phyloP scores from a whole-genome alignment of 2,888 invertebrate species.

The Pteria penguin region DNA sequence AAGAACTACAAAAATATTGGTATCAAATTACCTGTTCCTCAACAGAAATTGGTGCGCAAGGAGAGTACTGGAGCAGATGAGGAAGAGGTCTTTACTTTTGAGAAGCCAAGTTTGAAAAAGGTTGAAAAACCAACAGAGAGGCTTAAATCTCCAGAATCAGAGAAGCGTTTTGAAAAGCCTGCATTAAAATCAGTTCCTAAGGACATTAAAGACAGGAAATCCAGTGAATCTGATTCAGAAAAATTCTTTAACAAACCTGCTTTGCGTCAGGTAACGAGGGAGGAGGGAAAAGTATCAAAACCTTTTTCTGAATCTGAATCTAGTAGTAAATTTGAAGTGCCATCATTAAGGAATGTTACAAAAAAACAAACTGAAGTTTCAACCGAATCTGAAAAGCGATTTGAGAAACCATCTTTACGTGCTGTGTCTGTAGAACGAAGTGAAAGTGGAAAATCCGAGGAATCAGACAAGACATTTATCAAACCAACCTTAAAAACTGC shows the following conservation, averaged over 20 bases:
- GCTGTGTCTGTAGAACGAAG: conserved; percentile 21
- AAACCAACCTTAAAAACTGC: conserved; percentile 20
- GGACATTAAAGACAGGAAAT: conserved; percentile 15
- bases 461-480: conserved; percentile 9
- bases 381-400: conserved; percentile 26
- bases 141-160: background rate
- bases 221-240: conserved; percentile 29
- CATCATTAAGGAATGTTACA: conserved; percentile 34
- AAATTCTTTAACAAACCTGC: conserved; percentile 50
- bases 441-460: conserved; percentile 7
- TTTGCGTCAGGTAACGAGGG: conserved; percentile 22
- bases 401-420: conserved; percentile 34
- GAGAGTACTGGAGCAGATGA: background rate
- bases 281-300: conserved; percentile 37
- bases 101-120: conserved; percentile 38
- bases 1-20: conserved; percentile 33
- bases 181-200: conserved; percentile 27
- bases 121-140: background rate
- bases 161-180: conserved; percentile 50
- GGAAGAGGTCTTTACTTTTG: conserved; percentile 45
- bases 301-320: conserved; percentile 33
- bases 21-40: conserved; percentile 38
- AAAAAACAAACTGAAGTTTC: conserved; percentile 20
- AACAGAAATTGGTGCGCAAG: background rate
- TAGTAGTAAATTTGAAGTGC: conserved; percentile 34